phyloP scores from a whole-genome alignment of 1,140 invertebrate genomes.

The Eriocheir sinensis region DNA sequence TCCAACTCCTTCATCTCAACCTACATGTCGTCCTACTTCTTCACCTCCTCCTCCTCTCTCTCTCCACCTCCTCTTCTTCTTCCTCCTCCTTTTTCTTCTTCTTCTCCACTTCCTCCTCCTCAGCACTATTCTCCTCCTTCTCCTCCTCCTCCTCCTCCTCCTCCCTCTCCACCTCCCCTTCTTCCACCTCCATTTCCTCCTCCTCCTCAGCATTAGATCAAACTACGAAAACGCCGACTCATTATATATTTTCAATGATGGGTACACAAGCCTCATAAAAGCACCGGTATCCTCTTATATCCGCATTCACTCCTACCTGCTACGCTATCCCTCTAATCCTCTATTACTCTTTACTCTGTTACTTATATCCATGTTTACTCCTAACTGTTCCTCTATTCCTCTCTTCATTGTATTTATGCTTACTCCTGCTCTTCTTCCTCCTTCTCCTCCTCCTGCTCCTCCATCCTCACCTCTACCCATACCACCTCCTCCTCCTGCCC shows the following conservation, averaged over 20 bases:
- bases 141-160: background rate
- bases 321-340: too few relatives aligned
- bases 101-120: background rate
- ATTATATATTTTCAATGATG: too few relatives aligned
- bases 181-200: background rate
- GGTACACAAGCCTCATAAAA: too few relatives aligned
- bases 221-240: too few relatives aligned
- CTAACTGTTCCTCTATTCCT: background rate
- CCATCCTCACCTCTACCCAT: too few relatives aligned
- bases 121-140: background rate
- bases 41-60: background rate
- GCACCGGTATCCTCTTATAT: background rate
- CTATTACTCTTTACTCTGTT: too few relatives aligned
- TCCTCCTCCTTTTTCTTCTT: background rate
- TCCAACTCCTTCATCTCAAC: background rate
- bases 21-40: background rate
- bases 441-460: background rate
- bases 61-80: background rate
- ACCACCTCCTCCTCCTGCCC: too few relatives aligned
- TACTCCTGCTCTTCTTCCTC: background rate
- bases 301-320: background rate
- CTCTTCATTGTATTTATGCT: background rate
- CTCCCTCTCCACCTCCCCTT: background rate
- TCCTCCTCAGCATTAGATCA: background rate
- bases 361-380: background rate